Evolutionary conservation across 2,797 vertebrate species (phyloP), one percentile per base, ranked within the genome.

Genomic region (Otolemur crassicaudatus): DNA sequence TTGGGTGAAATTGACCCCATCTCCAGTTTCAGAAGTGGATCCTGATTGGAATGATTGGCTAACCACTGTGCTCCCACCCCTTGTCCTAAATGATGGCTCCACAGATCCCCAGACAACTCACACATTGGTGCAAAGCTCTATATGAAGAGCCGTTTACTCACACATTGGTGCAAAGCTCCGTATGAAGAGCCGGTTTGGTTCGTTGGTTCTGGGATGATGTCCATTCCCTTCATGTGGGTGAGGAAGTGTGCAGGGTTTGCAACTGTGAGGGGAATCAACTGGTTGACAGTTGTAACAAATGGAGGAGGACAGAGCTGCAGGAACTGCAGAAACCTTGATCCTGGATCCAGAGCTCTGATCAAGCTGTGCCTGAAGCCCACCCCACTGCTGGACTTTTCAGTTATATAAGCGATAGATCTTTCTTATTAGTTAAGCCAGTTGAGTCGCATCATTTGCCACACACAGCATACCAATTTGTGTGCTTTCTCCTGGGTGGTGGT

Each of bases 381-480:
- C 23, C 9, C 11, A 69, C 12, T 29, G 14, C 20, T 67, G 40
- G 10, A 75, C 5, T 75, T 87, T 87, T 40, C 72, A 81, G 67
- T 76, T 82, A 23, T 60, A 37, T 65, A 29, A 40, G 11, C 23
- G 88, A 46, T 46, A 37, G 53, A 19, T 86, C 29, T 63, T 65
- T 25, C 34, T 60, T 46, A 63, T 80, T 90, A 89, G 92, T 79
- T 53, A 91, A 95, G 53, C 22, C 37, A 82, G 31, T 43, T 90
- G 37, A 77, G 34, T 69, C 85, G 37, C 67, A 31, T 69, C 85
- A 80, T 61, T 97, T 91, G 20, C 31, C 87, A 70, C 19, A 31
- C 25, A 91, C 87, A 91, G 23, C 49, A 27, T 27, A 77, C 25
- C 43, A 53, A 60, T 91, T 87, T 72, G 43, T 69, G 29, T 60